Conservation (phyloP, 2,888 invertebrate species). For the Dusona sp. region DNA sequence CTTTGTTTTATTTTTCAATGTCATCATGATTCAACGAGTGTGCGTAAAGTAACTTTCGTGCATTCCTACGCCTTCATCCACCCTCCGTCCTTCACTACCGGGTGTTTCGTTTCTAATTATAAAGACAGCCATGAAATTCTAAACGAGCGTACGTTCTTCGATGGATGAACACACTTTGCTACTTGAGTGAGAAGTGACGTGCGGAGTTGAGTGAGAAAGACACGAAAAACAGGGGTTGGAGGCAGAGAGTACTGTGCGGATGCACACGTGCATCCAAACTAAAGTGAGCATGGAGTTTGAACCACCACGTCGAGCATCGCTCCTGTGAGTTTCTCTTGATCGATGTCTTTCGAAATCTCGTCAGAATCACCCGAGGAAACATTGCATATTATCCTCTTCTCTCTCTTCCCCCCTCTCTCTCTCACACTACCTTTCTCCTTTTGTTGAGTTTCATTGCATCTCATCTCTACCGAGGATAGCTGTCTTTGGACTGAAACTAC, state of each 20-base stretch:
- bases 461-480: conserved; percentile 22
- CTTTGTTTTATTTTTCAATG: conserved; percentile 14
- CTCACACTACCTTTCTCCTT: conserved; percentile 1
- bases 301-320: not conserved
- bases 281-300: conserved; percentile 27
- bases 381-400: conserved; percentile 25
- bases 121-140: conserved; percentile 54
- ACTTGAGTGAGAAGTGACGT: conserved; percentile 25
- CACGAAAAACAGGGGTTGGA: not conserved
- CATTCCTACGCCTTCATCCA: conserved; percentile 8
- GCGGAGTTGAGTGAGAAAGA: conserved; percentile 41
- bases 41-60: conserved; percentile 23
- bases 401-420: conserved; percentile 11
- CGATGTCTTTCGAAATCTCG: conserved; percentile 66
- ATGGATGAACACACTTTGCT: conserved; percentile 44
- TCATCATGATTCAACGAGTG: conserved; percentile 36
- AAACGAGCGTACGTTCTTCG: conserved; percentile 50
- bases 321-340: conserved; percentile 56
- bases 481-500: conserved; percentile 56
- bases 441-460: conserved; percentile 41
- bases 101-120: conserved; percentile 64
- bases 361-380: conserved; percentile 44
- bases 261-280: conserved; percentile 17
- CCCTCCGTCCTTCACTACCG: not conserved
- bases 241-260: not conserved